Evolutionary conservation across 1,140 invertebrate species (phyloP).

Genomic region (Probaryconus sp.): DNA sequence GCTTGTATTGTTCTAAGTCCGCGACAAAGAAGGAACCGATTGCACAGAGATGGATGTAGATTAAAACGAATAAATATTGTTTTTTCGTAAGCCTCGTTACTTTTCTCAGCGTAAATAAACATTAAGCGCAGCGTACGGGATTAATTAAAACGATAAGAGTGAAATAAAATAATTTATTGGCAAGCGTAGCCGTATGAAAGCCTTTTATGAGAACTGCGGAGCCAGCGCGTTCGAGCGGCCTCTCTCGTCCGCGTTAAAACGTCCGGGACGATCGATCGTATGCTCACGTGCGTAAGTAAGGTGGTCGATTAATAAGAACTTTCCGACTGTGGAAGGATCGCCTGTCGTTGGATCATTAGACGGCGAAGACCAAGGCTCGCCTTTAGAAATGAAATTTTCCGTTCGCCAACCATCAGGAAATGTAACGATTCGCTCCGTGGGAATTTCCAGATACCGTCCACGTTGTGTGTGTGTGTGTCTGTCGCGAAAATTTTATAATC

Average conservation of each 20-base stretch:
- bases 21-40: no score
- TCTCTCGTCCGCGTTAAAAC: slow-evolving; percentile 18
- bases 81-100: slow-evolving; percentile 35
- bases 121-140: slow-evolving; percentile 33
- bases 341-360: slow-evolving; percentile 54
- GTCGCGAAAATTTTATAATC: slow-evolving; percentile 50
- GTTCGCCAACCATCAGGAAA: slow-evolving; percentile 49
- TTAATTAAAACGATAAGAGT: slow-evolving; percentile 51
- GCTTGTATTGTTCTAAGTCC: no score
- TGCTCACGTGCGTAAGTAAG: slow-evolving; percentile 53
- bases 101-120: slow-evolving; percentile 26
- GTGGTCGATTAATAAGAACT: slow-evolving; percentile 55
- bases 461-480: slow-evolving; percentile 28
- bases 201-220: slow-evolving; percentile 50
- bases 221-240: slow-evolving; percentile 1
- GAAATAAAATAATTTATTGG: slow-evolving; percentile 42
- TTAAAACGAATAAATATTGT: no score
- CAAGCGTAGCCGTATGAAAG: slow-evolving; percentile 23
- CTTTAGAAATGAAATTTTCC: slow-evolving; percentile 55
- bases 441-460: slow-evolving; percentile 40
- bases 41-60: no score
- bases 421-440: slow-evolving; percentile 41
- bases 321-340: slow-evolving; percentile 48
- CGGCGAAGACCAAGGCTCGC: slow-evolving; percentile 12
- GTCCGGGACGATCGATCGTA: slow-evolving; percentile 47